Base-by-base conservation (phyloP, 2,888 invertebrate genomes). In the Lottia gigantea region DNA sequence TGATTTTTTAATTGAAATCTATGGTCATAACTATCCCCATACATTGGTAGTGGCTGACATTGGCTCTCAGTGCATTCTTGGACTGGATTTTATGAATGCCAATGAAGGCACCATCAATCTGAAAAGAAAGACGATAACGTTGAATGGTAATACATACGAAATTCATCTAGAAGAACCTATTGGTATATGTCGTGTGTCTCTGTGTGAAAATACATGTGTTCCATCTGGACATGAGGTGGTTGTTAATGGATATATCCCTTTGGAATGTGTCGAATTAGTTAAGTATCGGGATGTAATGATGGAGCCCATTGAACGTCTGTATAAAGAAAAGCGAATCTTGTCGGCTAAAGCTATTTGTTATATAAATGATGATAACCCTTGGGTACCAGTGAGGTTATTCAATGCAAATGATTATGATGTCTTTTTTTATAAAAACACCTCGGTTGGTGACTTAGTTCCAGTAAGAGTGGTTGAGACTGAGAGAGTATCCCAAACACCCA, bases 121-220 rank as follows among this genome's bases (percentile, higher is more conserved):
- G 49, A 49, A 55, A 55, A n/a, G 23, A 19, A 55, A 55, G 55
- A 55, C 55, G 2, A 55, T 55, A 55, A 55, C 19, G 19, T 11
- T 55, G 11, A 55, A 55, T 55, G 19, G 12, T n/a, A 23, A 55
- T 11, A 55, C n/a, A 23, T 55, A 16, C 23, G 55, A n/a, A 1
- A 55, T 19, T 7, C 19, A 55, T 55, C 23, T 55, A 23, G 55
- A 55, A 55, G 55, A 55, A 40, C 55, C n/a, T 12, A n/a, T n/a
- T n/a, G 55, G 55, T n/a, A 55, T 55, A n/a, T 55, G 55, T 16
- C 55, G 55, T 55, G 55, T 55, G n/a, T 55, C 55, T 55, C 12
- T 55, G 19, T n/a, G 19, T 55, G 55, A 55, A 23, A 55, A 55
- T 55, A 55, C n/a, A 12, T n/a, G n/a, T 55, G 23, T 55, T 19